Evolutionary conservation across 2,113 vertebrate genomes (phyloP).

Genomic region (Petroica traversi): DNA sequence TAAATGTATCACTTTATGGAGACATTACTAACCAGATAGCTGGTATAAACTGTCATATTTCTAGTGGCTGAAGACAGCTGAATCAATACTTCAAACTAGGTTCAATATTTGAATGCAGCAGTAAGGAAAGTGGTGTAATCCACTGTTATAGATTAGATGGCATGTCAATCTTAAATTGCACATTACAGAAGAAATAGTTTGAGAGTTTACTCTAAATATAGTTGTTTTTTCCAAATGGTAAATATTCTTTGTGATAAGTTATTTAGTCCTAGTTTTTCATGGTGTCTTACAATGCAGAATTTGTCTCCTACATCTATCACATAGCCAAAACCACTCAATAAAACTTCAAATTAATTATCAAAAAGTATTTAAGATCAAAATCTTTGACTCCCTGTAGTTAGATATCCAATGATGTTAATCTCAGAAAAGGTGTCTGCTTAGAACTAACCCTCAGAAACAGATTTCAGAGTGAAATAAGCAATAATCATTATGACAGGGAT

Average conservation of each 20-base stretch:
- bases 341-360: constrained; percentile 30
- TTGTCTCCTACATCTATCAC: background rate
- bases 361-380: constrained; percentile 38
- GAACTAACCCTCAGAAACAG: constrained; percentile 66
- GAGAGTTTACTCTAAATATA: background rate
- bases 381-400: constrained; percentile 40
- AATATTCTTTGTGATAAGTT: background rate
- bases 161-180: constrained; percentile 12
- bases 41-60: constrained; percentile 33
- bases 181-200: background rate
- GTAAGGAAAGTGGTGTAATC: constrained; percentile 26
- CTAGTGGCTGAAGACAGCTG: constrained; percentile 15
- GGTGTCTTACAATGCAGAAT: background rate
- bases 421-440: constrained; percentile 66
- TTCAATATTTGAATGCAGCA: constrained; percentile 40
- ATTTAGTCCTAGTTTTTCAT: background rate
- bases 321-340: background rate
- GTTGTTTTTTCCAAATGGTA: background rate
- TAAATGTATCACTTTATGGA: constrained; percentile 25
- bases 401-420: constrained; percentile 69
- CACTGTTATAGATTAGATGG: constrained; percentile 11
- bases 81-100: constrained; percentile 35
- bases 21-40: constrained; percentile 49
- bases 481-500: constrained; percentile 61
- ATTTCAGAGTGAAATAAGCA: constrained; percentile 69